phyloP scores from a whole-genome alignment of 2,113 vertebrate genomes.

The Sinocyclocheilus maitianheensis region DNA sequence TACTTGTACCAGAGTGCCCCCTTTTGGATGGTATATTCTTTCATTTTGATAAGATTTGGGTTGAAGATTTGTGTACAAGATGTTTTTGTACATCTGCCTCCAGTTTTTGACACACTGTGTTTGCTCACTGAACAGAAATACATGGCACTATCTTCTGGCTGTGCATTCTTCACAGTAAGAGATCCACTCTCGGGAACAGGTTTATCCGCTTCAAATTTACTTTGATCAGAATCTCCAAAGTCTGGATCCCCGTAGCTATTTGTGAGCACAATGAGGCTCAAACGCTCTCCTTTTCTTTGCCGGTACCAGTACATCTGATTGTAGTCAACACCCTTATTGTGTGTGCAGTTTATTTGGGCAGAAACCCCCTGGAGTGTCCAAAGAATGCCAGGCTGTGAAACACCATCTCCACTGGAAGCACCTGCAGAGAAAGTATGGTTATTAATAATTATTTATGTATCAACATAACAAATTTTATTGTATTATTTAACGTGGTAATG shows the following conservation, averaged over 20 bases:
- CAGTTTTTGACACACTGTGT: neutral
- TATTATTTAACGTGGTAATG: neutral
- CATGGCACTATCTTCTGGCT: conserved; percentile 33
- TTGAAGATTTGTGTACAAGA: neutral
- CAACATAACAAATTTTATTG: neutral
- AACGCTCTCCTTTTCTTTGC: neutral
- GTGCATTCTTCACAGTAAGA: conserved; percentile 28
- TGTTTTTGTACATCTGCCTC: neutral
- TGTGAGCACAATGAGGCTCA: neutral
- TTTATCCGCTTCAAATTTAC: conserved; percentile 15
- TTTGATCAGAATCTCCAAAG: conserved; percentile 4
- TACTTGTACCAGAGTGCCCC: conserved; percentile 42
- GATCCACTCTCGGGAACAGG: neutral
- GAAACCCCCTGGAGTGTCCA: neutral
- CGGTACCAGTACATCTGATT: neutral
- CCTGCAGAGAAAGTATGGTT: neutral
- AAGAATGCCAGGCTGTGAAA: neutral
- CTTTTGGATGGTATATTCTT: neutral
- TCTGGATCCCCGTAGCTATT: neutral
- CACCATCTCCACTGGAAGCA: neutral
- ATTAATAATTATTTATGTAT: neutral
- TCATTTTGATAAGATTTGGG: neutral
- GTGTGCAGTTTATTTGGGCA: neutral
- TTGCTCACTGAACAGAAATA: conserved; percentile 48
- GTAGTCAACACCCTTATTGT: neutral